Evolutionary conservation across 35 echinoderm and acorn worm genomes (phyloP).

Genomic region (Heliocidaris tuberculata): DNA sequence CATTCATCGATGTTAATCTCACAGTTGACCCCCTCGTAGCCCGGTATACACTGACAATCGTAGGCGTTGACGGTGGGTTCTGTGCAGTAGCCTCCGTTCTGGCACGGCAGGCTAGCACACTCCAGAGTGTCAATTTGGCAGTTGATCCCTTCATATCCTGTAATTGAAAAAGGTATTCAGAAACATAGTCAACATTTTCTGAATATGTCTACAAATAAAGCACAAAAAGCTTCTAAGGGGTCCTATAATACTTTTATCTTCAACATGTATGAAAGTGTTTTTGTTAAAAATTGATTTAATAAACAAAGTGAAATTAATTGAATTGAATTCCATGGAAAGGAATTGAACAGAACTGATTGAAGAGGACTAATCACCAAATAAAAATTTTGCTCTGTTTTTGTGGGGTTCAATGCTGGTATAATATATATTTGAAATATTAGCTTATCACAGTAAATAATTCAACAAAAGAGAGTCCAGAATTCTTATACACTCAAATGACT

Average conservation of each 20-base stretch:
- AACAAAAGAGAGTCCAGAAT: no score
- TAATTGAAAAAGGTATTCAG: not conserved
- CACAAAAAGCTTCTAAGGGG: not conserved
- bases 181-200: not conserved
- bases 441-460: no score
- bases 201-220: not conserved
- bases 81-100: constrained; percentile 73
- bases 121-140: constrained; percentile 86
- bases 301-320: no score
- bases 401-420: no score
- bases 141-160: constrained; percentile 70
- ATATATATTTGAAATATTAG: no score
- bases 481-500: no score
- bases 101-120: constrained; percentile 78
- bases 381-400: no score
- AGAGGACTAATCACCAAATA: no score
- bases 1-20: constrained; percentile 92
- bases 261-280: not conserved
- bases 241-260: not conserved
- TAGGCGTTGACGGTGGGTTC: constrained; percentile 57
- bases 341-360: no score
- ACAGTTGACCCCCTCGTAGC: constrained; percentile 68
- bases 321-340: no score
- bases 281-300: not conserved
- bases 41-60: constrained; percentile 72